Evolutionary conservation across 2,113 vertebrate species (phyloP), one percentile per base, ranked within the genome.

Genomic region (Sinocyclocheilus anshuiensis): DNA sequence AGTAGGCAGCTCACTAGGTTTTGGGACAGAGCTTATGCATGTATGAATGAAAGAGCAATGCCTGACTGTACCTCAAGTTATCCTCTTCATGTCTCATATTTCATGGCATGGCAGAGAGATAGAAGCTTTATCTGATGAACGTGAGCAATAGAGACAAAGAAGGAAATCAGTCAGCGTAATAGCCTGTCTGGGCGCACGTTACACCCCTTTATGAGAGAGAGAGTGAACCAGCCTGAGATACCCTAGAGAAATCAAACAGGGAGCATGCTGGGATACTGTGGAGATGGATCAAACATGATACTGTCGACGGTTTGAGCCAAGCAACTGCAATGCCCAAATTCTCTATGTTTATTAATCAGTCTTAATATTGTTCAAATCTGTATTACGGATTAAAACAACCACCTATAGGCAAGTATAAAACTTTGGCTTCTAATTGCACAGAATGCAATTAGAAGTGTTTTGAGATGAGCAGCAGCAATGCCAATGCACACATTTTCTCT

Each of bases 121-220:
- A 72, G 42, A 42, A 42, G 74, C 74, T 53, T 72, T 74, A 83
- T 88, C 84, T 85, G 79, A 88, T 77, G 11, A 55, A 85, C 53
- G 36, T 57, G 53, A 78, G 72, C 79, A 88, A 63, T 50, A 16
- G 59, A 24, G 42, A 67, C 45, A 39, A 63, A 80, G 39, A 12
- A 72, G 61, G 39, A 63, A 29, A 59, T 77, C 53, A 77, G 39
- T 67, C 59, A 78, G 42, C 4, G 13, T 29, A 45, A 57, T 24
- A 39, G 84, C 13, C 22, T 72, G 77, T 81, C 29, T 55, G 0
- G 3, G 67, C 18, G 26, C 29, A 53, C 50, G 4, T 42, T 45
- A 59, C 65, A 71, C 33, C 15, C 8, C 24, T 16, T 78, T 36
- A 78, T 39, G 26, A 53, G 13, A 69, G 22, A 77, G 36, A 82